phyloP scores from a whole-genome alignment of 2,797 vertebrate species.

The Percopsis omiscomaycus region DNA sequence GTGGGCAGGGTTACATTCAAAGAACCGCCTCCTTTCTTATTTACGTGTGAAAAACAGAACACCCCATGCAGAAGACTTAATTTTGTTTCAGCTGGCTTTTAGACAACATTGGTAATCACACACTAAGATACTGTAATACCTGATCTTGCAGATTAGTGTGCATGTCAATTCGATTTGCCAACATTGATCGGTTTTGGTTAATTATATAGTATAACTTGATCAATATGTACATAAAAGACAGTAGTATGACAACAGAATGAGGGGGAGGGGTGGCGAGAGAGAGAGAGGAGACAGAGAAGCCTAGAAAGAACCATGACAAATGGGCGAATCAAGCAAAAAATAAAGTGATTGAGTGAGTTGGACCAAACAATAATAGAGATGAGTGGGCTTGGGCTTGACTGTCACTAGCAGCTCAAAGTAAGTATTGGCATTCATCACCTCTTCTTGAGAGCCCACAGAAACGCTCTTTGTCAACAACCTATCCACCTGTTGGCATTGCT shows the following conservation, averaged over 20 bases:
- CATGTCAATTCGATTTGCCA: conserved; percentile 18
- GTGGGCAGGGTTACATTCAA: conserved; percentile 20
- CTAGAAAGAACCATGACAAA: conserved; percentile 47
- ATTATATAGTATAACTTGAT: not conserved
- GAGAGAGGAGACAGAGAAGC: conserved; percentile 24
- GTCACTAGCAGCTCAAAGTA: conserved; percentile 32
- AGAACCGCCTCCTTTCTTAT: conserved; percentile 35
- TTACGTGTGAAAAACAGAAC: conserved; percentile 14
- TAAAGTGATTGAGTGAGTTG: conserved; percentile 35
- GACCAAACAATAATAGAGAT: conserved; percentile 15
- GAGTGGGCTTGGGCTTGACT: conserved; percentile 12
- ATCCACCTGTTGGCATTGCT: conserved; percentile 47
- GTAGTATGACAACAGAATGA: not conserved
- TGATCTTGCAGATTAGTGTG: not conserved
- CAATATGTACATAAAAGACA: not conserved
- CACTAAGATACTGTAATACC: not conserved
- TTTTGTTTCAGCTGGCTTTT: no score
- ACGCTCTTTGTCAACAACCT: conserved; percentile 40
- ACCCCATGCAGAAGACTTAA: no score
- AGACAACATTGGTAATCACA: not conserved
- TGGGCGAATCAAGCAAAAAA: conserved; percentile 40
- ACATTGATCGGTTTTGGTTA: conserved; percentile 22
- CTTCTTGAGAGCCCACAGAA: not conserved
- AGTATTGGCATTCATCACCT: not conserved
- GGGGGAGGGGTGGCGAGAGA: conserved; percentile 14